phyloP scores from a whole-genome alignment of 2,113 vertebrate species.

The Sclerurus mexicanus region DNA sequence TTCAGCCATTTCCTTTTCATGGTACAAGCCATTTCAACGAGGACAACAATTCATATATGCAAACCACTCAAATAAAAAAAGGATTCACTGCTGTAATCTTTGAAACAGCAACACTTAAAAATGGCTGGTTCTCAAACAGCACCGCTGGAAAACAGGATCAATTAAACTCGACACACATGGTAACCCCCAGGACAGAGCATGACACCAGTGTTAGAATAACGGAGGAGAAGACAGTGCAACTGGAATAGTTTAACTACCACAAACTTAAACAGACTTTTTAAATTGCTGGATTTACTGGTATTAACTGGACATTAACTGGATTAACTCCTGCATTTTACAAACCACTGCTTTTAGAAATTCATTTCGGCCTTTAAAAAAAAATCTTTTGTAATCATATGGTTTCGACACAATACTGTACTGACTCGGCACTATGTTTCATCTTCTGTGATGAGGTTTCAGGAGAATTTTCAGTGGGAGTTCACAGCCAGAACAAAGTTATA shows the following conservation, averaged over 20 bases:
- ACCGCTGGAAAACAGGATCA: not conserved
- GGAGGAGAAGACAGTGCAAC: not conserved
- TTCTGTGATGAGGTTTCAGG: not conserved
- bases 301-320: not conserved
- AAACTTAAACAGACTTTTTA: not conserved
- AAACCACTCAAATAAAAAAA: constrained; percentile 24
- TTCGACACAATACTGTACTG: not conserved
- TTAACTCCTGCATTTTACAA: not conserved
- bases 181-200: not conserved
- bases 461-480: not conserved
- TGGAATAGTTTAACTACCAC: not conserved
- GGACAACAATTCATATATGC: constrained; percentile 18
- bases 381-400: not conserved
- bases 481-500: not conserved
- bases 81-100: not conserved
- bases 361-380: not conserved
- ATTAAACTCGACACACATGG: not conserved
- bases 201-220: not conserved
- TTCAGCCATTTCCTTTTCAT: constrained; percentile 26
- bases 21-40: constrained; percentile 15
- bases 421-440: not conserved
- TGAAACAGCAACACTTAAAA: not conserved
- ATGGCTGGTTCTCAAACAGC: not conserved
- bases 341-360: not conserved
- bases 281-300: not conserved